Evolutionary conservation across 2,888 invertebrate genomes (phyloP).

Genomic region (Andrena chrysosceles): DNA sequence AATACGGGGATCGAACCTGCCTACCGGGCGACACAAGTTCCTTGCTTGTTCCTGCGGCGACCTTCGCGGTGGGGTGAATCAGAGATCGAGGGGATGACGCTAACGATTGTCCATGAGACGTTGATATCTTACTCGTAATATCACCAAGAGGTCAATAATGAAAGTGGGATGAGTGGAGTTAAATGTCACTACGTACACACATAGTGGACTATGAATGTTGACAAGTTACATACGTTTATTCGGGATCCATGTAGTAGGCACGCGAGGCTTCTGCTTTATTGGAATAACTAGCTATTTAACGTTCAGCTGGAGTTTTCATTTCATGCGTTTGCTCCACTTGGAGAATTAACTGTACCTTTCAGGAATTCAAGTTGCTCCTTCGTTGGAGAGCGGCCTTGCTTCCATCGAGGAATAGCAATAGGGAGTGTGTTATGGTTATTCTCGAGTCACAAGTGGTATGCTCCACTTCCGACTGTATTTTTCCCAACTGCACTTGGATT

Average conservation of each 20-base stretch:
- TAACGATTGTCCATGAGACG: constrained; percentile 28
- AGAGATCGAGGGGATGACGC: not conserved
- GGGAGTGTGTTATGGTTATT: constrained; percentile 30
- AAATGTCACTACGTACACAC: too few species aligned
- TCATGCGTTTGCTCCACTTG: constrained; percentile 8
- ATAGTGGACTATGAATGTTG: too few species aligned
- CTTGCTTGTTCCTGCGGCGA: constrained; percentile 53
- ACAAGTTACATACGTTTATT: too few species aligned
- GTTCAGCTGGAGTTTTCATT: not conserved
- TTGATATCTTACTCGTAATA: not conserved
- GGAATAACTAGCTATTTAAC: not conserved
- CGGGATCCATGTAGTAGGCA: not conserved
- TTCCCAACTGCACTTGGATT: constrained; percentile 53
- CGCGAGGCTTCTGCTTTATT: not conserved
- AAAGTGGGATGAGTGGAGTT: not conserved
- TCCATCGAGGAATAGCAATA: not conserved
- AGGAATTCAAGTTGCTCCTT: not conserved
- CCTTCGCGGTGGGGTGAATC: constrained; percentile 8
- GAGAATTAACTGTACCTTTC: not conserved
- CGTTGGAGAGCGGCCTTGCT: not conserved
- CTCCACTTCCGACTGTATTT: constrained; percentile 46
- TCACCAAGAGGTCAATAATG: not conserved
- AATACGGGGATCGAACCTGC: constrained; percentile 75
- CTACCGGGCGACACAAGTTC: constrained; percentile 48
- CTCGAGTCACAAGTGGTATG: constrained; percentile 38